A percentile compares a stretch with the other conserved stretches of the same genome.
These are phyloP conservation scores for Lasiurus borealis DNA, from an alignment of 2,113 vertebrate genomes.

Conservation along the genomic window DNA sequence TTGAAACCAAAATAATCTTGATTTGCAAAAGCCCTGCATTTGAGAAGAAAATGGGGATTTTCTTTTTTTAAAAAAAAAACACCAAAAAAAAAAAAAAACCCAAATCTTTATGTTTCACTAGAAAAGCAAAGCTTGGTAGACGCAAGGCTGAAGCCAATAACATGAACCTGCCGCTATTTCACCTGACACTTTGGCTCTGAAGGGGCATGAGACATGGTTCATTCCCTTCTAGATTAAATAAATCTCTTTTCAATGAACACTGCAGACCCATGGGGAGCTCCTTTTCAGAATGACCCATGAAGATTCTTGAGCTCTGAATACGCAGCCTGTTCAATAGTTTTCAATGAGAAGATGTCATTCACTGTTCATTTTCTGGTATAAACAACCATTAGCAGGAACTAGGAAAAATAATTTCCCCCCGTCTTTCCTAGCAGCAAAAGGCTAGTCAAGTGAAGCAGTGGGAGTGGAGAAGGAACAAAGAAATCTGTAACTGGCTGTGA, in stretches of 20 bases:
- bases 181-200: too few species aligned
- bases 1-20: constrained; percentile 1
- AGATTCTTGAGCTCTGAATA: not conserved
- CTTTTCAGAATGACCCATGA: not conserved
- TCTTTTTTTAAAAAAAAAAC: too few species aligned
- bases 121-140: not conserved
- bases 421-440: constrained; percentile 79
- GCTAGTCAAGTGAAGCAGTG: constrained; percentile 89
- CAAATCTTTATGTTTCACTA: not conserved
- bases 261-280: not conserved
- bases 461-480: constrained; percentile 91
- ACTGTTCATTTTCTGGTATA: not conserved
- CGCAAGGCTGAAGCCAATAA: not conserved
- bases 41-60: not conserved
- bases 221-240: not conserved
- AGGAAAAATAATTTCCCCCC: accelerated
- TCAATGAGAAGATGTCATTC: not conserved
- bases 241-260: not conserved
- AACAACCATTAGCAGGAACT: not conserved
- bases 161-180: not conserved
- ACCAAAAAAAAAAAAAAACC: too few species aligned
- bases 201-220: not conserved
- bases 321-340: not conserved
- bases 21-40: not conserved
- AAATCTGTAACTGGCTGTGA: constrained; percentile 92